A percentile compares a stretch with the other conserved stretches of the same genome.
These are phyloP conservation scores for Xylota segnis DNA, from an alignment of 2,888 invertebrate species.

Conservation along the genomic window DNA sequence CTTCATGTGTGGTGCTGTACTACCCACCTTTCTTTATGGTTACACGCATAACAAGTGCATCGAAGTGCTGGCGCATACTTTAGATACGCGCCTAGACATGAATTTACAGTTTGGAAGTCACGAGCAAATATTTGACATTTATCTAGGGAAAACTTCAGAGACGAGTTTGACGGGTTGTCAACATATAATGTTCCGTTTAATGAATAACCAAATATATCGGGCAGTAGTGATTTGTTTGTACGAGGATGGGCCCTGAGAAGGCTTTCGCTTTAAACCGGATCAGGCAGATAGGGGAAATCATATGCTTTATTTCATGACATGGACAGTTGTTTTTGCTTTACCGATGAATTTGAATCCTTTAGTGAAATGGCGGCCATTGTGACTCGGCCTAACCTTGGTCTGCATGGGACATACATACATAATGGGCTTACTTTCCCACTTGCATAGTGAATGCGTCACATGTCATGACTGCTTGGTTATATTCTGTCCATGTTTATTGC, in stretches of 20 bases:
- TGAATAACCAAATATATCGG: slow-evolving; percentile 62
- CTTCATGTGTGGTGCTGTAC: not conserved
- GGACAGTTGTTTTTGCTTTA: not conserved
- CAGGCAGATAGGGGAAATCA: slow-evolving; percentile 18
- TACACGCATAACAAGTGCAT: slow-evolving; percentile 51
- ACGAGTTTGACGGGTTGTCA: slow-evolving; percentile 50
- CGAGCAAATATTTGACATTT: slow-evolving; percentile 65
- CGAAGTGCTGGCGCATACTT: slow-evolving; percentile 6
- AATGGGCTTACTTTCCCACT: too few relatives aligned
- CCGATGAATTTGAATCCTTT: not conserved
- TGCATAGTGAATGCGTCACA: too few relatives aligned
- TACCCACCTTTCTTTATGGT: slow-evolving; percentile 48
- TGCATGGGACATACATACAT: too few relatives aligned
- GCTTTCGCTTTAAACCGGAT: slow-evolving; percentile 30
- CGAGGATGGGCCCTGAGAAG: not conserved
- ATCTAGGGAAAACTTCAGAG: slow-evolving; percentile 41
- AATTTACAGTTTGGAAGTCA: slow-evolving; percentile 38
- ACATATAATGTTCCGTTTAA: slow-evolving; percentile 57
- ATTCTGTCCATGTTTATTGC: too few relatives aligned
- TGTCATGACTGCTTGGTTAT: too few relatives aligned
- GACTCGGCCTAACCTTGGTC: too few relatives aligned
- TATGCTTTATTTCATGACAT: slow-evolving; percentile 24
- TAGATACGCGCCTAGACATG: slow-evolving; percentile 18
- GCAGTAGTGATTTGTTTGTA: not conserved
- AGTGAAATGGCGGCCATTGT: not conserved